Base-by-base conservation (phyloP, 2,113 vertebrate genomes). In the Pituophis catenifer region DNA sequence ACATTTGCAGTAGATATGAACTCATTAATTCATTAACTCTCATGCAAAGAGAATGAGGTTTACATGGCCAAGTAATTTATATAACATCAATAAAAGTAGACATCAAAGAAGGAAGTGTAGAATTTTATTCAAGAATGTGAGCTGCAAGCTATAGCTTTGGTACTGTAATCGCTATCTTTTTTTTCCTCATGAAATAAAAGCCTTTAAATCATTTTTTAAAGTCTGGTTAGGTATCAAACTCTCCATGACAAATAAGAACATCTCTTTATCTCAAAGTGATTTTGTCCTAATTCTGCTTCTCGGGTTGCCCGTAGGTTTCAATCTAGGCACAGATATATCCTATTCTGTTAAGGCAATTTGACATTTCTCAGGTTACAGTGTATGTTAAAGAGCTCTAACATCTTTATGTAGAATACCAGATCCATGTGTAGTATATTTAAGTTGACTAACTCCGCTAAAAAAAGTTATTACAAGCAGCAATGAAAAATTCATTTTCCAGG, bases 111-210 rank as follows among this genome's bases (percentile, higher is more conserved):
- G 55, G 90, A 96, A 70, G 12, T 12, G 13, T 19, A 95, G 92
- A 96, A 92, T 89, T 95, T 89, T 94, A 94, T 26, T 96, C 91
- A 95, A 95, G 94, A 94, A 94, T 50, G 85, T 93, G 19, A 91
- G 93, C 53, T 55, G 94, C 95, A 94, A 88, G 0, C 0, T 50
- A 26, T n/a, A 93, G 94, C 93, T 94, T 88, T 89, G 85, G 94
- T 48, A 90, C 26, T 53, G 93, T 90, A 92, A 91, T 33, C 89
- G 33, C 90, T 0, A 0, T 15, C 89, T 93, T 15, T 58, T 58
- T 93, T 62, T 93, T 92, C 52, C 94, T 90, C 89, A 65, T 81
- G 94, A 81, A 95, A 10, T n/a, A 62, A 52, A 13, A 10, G 44
- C 93, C 91, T 90, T 94, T 86, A 75, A 75, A 91, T 88, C n/a